These are phyloP conservation scores for Xenopus tropicalis DNA, from an alignment of 2,113 vertebrate species.

Conservation along the genomic window DNA sequence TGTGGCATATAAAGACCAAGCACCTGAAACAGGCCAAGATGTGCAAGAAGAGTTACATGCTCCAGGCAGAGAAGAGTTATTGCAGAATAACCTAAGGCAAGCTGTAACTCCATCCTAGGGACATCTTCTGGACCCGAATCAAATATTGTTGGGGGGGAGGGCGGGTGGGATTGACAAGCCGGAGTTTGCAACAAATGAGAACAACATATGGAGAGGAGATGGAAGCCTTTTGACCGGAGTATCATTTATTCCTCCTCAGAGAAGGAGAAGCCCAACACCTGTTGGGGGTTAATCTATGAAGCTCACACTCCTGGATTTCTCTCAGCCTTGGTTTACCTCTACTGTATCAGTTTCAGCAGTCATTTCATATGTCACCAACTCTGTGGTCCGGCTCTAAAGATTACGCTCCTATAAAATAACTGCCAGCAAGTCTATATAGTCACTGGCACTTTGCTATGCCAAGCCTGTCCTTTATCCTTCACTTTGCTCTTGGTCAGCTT, in stretches of 20 bases:
- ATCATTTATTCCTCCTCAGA: conserved; percentile 7
- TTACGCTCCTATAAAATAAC: no score
- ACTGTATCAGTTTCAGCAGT: conserved; percentile 8
- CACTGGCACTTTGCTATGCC: no score
- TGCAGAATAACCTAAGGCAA: conserved; percentile 21
- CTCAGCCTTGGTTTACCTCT: not conserved
- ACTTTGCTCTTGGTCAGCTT: not conserved
- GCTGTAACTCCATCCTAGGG: conserved; percentile 35
- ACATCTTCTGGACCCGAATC: conserved; percentile 29
- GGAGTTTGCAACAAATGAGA: conserved; percentile 27
- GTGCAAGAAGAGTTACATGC: conserved; percentile 24
- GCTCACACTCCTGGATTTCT: not conserved
- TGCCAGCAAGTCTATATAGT: no score
- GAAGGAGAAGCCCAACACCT: conserved; percentile 17
- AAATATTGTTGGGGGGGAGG: conserved; percentile 4
- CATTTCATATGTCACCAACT: not conserved
- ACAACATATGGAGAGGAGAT: conserved; percentile 33
- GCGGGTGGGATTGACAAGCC: conserved; percentile 7
- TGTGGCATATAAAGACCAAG: not conserved
- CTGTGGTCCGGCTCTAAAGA: not conserved
- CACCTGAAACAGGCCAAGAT: not conserved
- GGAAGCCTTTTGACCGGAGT: conserved; percentile 16
- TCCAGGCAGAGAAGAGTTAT: conserved; percentile 21
- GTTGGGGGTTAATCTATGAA: conserved; percentile 22
- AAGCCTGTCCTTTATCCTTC: no score